phyloP scores from a whole-genome alignment of 2,888 invertebrate genomes.

The Rhamphomyia laevipes region DNA sequence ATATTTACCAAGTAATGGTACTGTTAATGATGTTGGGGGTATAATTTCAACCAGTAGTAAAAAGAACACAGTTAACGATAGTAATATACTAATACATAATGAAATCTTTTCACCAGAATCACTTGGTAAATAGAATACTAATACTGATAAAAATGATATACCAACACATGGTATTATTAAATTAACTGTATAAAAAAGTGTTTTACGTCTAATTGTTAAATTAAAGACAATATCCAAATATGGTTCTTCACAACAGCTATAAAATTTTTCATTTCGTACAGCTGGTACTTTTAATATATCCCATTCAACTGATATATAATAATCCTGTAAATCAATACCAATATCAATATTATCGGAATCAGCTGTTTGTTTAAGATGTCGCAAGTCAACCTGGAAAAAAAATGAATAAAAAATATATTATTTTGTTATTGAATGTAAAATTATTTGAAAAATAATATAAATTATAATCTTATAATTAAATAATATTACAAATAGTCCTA shows the following conservation, averaged over 20 bases:
- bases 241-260: conserved; percentile 94
- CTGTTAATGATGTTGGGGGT: conserved; percentile 85
- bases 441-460: too few species aligned
- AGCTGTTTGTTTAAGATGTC: conserved; percentile 75
- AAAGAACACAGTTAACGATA: conserved; percentile 90
- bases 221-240: conserved; percentile 97
- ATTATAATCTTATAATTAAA: too few species aligned
- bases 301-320: conserved; percentile 97
- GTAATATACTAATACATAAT: conserved; percentile 84
- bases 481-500: too few species aligned
- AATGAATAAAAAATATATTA: too few species aligned
- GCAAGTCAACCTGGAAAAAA: conserved; percentile 63
- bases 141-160: conserved; percentile 89
- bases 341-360: conserved; percentile 80
- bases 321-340: conserved; percentile 86
- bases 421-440: too few species aligned
- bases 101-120: conserved; percentile 98
- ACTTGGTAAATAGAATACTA: conserved; percentile 95
- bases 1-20: conserved; percentile 84
- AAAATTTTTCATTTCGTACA: conserved; percentile 79
- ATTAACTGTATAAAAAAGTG: conserved; percentile 95
- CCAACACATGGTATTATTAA: conserved; percentile 95
- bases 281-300: conserved; percentile 91
- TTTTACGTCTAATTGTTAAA: conserved; percentile 86
- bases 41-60: conserved; percentile 87